Evolutionary conservation across 2,888 invertebrate genomes (phyloP), one percentile per base, ranked within the genome.

Genomic region (Colletes collaris): DNA sequence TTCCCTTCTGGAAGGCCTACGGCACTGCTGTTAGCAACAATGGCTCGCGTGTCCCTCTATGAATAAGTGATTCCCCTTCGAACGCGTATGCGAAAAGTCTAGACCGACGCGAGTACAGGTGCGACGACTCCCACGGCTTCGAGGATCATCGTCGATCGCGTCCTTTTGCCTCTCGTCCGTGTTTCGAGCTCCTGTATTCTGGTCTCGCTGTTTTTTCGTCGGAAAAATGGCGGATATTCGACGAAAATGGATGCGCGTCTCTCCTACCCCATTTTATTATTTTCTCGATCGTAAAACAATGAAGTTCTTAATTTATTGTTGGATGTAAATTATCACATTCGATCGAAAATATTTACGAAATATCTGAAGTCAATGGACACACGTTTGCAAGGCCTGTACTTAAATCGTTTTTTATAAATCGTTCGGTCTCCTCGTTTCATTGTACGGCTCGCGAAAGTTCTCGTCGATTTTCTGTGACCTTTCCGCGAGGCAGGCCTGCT

Each of bases 61-160:
- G 88, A 89, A 89, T 89, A 88, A 89, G 81, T 88, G 85, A 89
- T 87, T 76, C 76, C 67, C 77, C 79, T 82, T 83, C 81, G 87
- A 86, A 85, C 81, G 44, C 44, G 44, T 46, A 46, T 8, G 81
- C 83, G 81, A 85, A 87, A 87, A 88, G 86, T 87, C 85, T 86
- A 81, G 82, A 84, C 68, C 75, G 76, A 62, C 62, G 52, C 40
- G 60, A 40, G 62, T 65, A 78, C 88, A 88, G 86, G 88, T 88
- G 88, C 53, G 59, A 53, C 64, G 64, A 65, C 76, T 88, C 88
- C 82, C 88, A 88, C 83, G 86, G 53, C 63, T 52, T 69, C 59
- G 68, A 69, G 68, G 66, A 69, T 81, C 75, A 58, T 72, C 73
- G 59, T 46, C 66, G 19, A 74, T 60, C 60, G 60, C 59, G 55